Evolutionary conservation across 2,888 invertebrate genomes (phyloP).

Genomic region (Orgyia antiqua): DNA sequence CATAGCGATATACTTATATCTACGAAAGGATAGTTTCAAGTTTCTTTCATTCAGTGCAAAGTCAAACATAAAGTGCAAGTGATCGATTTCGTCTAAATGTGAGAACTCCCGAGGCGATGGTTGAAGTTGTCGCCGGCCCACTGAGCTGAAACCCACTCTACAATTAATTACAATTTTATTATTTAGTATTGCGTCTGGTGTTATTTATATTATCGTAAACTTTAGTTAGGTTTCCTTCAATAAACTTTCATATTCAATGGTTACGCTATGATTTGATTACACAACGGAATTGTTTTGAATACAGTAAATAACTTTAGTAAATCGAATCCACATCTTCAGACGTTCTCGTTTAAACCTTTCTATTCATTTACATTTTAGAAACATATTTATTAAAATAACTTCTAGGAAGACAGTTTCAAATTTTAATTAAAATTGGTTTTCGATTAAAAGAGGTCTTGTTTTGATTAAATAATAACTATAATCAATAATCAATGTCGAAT

Average conservation of each 20-base stretch:
- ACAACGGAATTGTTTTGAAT: conserved; percentile 3
- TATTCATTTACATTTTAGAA: no score
- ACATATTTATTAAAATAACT: no score
- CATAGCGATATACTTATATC: no score
- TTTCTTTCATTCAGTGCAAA: no score
- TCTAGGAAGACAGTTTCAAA: no score
- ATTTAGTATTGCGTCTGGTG: conserved; percentile 14
- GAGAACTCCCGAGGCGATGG: not conserved
- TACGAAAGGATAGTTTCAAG: no score
- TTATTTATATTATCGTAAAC: conserved; percentile 12
- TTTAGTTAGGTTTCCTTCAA: conserved; percentile 12
- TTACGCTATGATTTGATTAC: conserved; percentile 7
- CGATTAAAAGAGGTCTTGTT: no score
- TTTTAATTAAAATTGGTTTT: no score
- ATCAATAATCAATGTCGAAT: no score
- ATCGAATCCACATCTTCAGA: not conserved
- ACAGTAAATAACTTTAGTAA: not conserved
- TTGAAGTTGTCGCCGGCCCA: conserved; percentile 1
- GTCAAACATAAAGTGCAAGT: no score
- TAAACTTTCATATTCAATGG: conserved; percentile 5
- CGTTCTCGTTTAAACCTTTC: no score
- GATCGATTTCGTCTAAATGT: not conserved
- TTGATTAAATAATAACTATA: no score
- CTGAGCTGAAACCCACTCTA: conserved; percentile 14
- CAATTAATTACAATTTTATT: conserved; percentile 20